phyloP scores from a whole-genome alignment of 2,797 vertebrate species.

The Champsocephalus esox region DNA sequence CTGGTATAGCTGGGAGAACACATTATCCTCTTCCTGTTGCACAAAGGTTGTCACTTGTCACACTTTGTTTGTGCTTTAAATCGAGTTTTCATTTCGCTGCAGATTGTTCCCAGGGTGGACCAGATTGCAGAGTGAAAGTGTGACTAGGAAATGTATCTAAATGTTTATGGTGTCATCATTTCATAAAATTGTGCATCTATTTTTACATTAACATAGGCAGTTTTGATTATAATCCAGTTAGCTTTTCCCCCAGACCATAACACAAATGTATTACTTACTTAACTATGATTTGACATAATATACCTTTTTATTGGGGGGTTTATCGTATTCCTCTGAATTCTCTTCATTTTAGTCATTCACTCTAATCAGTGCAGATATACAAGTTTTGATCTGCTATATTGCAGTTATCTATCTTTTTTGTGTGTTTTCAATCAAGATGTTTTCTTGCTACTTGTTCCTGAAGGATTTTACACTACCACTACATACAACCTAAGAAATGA shows the following conservation, averaged over 20 bases:
- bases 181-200: no score
- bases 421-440: constrained; percentile 7
- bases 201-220: background rate
- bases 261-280: constrained; percentile 15
- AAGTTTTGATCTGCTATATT: background rate
- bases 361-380: background rate
- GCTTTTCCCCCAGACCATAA: constrained; percentile 1
- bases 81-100: no score
- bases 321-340: background rate
- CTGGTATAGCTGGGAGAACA: no score
- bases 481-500: constrained; percentile 2
- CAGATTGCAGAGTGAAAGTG: no score
- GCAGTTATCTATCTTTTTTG: background rate
- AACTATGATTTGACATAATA: background rate
- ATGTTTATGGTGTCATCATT: no score
- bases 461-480: constrained; percentile 4
- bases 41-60: no score
- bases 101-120: no score
- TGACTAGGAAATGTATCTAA: no score
- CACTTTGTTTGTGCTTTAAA: no score
- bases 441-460: background rate
- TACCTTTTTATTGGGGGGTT: background rate
- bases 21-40: no score
- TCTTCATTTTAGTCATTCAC: background rate
- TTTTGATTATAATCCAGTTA: constrained; percentile 16